A percentile compares a stretch with the other conserved stretches of the same genome.
Conservation (phyloP, 2,797 vertebrate genomes). For the Ceryle rudis region DNA sequence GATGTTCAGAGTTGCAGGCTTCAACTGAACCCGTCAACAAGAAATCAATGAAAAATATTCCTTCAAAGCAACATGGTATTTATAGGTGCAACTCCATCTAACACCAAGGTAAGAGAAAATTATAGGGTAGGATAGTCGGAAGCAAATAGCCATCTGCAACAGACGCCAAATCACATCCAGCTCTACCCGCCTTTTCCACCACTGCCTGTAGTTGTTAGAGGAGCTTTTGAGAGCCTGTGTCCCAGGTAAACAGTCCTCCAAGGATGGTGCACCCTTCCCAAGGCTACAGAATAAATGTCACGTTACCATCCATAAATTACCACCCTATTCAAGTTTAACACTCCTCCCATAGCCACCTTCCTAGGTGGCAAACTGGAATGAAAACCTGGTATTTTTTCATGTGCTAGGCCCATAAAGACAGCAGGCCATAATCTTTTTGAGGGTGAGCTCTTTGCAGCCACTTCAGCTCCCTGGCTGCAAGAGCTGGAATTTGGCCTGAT, state of each 20-base stretch:
- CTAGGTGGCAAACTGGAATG: neutral
- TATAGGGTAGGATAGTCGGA: neutral
- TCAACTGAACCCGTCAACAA: neutral
- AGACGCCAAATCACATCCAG: accelerated
- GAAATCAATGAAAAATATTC: neutral
- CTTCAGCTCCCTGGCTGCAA: neutral
- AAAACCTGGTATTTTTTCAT: neutral
- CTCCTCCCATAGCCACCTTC: neutral
- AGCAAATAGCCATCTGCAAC: neutral
- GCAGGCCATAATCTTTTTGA: neutral
- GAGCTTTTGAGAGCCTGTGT: neutral
- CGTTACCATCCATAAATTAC: neutral
- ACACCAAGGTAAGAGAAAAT: neutral
- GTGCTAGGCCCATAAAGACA: neutral
- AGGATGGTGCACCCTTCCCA: neutral
- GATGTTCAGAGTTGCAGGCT: neutral
- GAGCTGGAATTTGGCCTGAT: neutral
- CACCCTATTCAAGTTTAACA: neutral
- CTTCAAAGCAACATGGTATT: neutral
- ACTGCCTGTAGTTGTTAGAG: neutral
- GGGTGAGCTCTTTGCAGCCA: neutral
- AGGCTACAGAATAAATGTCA: neutral
- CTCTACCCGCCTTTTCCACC: neutral
- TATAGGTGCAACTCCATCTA: neutral
- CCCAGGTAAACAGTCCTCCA: neutral